These are phyloP conservation scores for Phanerotoma sp. DNA, from an alignment of 2,888 invertebrate genomes.

Conservation along the genomic window DNA sequence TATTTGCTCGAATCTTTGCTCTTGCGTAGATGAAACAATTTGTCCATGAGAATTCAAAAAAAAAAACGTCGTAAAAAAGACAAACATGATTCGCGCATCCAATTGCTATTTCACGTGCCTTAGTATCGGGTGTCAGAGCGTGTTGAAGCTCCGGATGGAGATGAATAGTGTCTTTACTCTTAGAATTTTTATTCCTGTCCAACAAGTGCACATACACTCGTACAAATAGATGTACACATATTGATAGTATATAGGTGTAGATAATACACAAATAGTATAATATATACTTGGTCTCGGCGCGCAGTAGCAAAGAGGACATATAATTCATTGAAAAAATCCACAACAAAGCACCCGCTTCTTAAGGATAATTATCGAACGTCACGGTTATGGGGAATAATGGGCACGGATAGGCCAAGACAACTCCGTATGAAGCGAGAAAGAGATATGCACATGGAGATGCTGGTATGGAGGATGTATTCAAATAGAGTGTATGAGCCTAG, in stretches of 20 bases:
- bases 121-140: not conserved
- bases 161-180: conserved; percentile 7
- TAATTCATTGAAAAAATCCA: conserved; percentile 22
- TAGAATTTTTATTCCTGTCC: not conserved
- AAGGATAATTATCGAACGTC: conserved; percentile 33
- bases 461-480: conserved; percentile 16
- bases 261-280: too few relatives aligned
- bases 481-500: conserved; percentile 21
- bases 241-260: too few relatives aligned
- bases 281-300: not conserved
- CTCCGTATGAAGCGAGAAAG: conserved; percentile 25
- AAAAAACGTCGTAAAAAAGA: conserved; percentile 10
- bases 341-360: conserved; percentile 35
- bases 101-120: conserved; percentile 30
- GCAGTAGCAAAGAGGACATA: conserved; percentile 1
- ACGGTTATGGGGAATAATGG: conserved; percentile 35
- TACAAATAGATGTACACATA: not conserved
- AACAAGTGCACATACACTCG: not conserved
- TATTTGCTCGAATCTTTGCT: conserved; percentile 7
- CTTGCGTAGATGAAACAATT: conserved; percentile 17
- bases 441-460: conserved; percentile 23
- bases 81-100: conserved; percentile 26
- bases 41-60: conserved; percentile 2
- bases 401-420: conserved; percentile 12
- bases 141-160: not conserved